Evolutionary conservation across 2,113 vertebrate species (phyloP).

Genomic region (Cyprinodon brontotheroides): DNA sequence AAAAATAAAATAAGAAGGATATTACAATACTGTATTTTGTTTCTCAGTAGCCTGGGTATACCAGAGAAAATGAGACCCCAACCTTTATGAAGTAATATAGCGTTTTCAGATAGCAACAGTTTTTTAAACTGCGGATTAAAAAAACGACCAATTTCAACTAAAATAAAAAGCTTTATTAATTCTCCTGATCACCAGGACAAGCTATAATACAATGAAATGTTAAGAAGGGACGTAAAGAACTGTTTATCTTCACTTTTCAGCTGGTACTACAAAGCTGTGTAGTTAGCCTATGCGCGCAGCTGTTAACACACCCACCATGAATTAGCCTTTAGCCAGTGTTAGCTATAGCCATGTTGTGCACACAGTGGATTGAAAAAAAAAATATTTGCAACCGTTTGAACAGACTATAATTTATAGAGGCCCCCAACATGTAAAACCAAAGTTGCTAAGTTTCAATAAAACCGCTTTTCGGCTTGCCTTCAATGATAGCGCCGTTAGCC

Average conservation of each 20-base stretch:
- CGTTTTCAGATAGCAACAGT: background rate
- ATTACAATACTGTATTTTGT: background rate
- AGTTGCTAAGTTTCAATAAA: background rate
- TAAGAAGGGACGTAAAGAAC: too few species aligned
- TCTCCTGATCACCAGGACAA: background rate
- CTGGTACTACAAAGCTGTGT: background rate
- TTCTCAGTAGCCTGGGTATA: background rate
- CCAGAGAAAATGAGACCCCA: background rate
- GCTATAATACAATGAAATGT: too few species aligned
- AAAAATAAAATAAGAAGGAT: background rate
- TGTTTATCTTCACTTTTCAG: background rate
- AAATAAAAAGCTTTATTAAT: background rate
- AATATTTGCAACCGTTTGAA: background rate
- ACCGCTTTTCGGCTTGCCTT: background rate
- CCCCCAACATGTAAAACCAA: background rate
- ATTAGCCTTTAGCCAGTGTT: slow-evolving; percentile 53
- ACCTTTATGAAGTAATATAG: background rate
- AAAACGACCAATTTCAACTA: background rate
- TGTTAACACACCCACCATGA: slow-evolving; percentile 58
- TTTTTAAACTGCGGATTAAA: background rate
- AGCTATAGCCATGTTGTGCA: slow-evolving; percentile 34
- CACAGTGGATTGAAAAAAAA: slow-evolving; percentile 3
- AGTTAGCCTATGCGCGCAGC: background rate
- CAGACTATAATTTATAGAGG: background rate
- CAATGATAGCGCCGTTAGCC: slow-evolving; percentile 4